phyloP scores from a whole-genome alignment of 2,797 vertebrate genomes.

The Thripadectes ignobilis region DNA sequence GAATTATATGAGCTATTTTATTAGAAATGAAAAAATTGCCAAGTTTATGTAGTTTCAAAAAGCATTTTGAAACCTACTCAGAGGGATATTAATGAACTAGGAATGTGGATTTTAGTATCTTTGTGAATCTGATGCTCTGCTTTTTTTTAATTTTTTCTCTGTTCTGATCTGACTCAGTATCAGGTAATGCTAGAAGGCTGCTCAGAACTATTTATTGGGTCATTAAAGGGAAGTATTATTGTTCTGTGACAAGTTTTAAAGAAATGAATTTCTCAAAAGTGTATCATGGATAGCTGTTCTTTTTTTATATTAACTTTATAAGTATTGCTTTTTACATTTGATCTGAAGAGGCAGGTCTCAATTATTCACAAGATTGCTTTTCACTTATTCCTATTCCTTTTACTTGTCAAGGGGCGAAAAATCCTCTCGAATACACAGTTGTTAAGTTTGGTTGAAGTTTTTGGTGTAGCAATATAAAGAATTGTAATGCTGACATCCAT shows the following conservation, averaged over 20 bases:
- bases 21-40: neutral
- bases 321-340: neutral
- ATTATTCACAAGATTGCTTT: neutral
- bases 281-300: neutral
- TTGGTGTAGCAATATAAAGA: neutral
- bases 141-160: neutral
- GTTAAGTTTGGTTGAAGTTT: neutral
- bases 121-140: neutral
- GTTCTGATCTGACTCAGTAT: neutral
- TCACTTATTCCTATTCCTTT: neutral
- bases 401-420: neutral
- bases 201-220: neutral
- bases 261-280: neutral
- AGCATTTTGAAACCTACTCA: neutral
- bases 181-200: neutral
- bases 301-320: neutral
- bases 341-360: neutral
- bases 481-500: neutral
- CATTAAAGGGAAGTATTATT: neutral
- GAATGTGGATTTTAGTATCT: neutral
- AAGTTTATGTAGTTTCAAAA: neutral
- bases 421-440: neutral
- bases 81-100: neutral
- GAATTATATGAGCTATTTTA: neutral
- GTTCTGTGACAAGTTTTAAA: neutral